Evolutionary conservation across 2,797 vertebrate species (phyloP), one percentile per base, ranked within the genome.

Genomic region (Ctenopoma kingsleyae): DNA sequence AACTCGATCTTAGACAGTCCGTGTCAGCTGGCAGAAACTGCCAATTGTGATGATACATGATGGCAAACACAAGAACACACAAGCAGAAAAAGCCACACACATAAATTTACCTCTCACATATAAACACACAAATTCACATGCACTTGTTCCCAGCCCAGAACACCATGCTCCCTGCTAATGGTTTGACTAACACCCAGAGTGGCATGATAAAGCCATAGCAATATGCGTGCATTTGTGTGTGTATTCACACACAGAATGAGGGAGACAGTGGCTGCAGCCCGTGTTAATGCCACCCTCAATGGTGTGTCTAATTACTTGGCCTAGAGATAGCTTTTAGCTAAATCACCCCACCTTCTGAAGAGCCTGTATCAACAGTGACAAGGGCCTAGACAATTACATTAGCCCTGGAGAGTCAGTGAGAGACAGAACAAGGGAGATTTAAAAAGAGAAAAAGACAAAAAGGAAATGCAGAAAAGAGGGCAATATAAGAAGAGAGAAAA

Each of bases 321-420:
- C 91, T 79, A 89, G 89, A 94, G 94, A 94, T 95, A 94, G 94
- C 94, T 95, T 95, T 95, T 95, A 95, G 94, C 93, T 94, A 94
- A 95, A 95, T 95, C 94, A 94, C 91, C 90, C 88, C 74, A 79
- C 91, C 93, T 93, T 90, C 89, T 95, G 93, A 94, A 95, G 94
- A 91, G 94, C 89, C 91, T 90, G 90, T 94, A 95, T 94, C 94
- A 94, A 95, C 93, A 92, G 90, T 91, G 92, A 94, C 91, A 94
- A 95, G 93, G 78, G 91, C 86, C 84, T 76, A 88, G 86, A 95
- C 94, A 95, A 95, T 95, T 95, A 93, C 93, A 94, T 93, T 92
- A 95, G 92, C 91, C 91, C 93, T 93, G 64, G 71, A 66, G 77
- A 83, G 64, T 50, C 48, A 20, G 67, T 72, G 51, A 87, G 71